These are phyloP conservation scores for Drosophila truncata DNA, from an alignment of 1,140 invertebrate species.

Conservation along the genomic window DNA sequence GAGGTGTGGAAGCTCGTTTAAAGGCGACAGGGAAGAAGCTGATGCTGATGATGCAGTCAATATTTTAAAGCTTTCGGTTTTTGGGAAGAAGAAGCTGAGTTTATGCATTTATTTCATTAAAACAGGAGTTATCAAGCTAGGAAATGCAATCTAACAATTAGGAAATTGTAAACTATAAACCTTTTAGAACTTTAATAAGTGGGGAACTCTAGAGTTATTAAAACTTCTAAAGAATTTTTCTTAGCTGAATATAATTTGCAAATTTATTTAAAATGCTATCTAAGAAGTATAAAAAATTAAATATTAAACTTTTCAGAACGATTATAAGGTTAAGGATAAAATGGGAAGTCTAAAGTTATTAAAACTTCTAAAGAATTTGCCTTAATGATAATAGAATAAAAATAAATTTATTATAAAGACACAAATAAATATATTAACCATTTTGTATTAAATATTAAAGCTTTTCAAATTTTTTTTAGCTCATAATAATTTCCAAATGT, in stretches of 20 bases:
- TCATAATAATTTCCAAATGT: not conserved
- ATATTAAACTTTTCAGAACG: not conserved
- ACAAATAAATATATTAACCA: not conserved
- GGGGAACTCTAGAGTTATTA: accelerated
- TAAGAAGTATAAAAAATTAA: no score
- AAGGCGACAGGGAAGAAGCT: not conserved
- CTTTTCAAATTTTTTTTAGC: no score
- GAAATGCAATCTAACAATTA: not conserved
- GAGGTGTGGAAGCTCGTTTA: not conserved
- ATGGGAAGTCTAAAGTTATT: accelerated
- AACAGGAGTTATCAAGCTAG: not conserved
- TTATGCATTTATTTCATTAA: not conserved
- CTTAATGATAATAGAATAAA: no score
- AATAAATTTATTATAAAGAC: no score
- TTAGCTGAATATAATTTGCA: accelerated
- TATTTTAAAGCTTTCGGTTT: not conserved
- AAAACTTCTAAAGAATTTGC: not conserved
- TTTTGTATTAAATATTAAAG: no score
- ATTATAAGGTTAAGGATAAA: not conserved
- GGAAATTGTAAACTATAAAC: not conserved
- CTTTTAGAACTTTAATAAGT: no score
- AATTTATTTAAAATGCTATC: not conserved
- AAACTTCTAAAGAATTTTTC: not conserved
- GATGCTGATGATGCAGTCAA: not conserved
- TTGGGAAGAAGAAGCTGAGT: not conserved